Base-by-base conservation (phyloP, 2,888 invertebrate species). In the Dynastes hyllus region DNA sequence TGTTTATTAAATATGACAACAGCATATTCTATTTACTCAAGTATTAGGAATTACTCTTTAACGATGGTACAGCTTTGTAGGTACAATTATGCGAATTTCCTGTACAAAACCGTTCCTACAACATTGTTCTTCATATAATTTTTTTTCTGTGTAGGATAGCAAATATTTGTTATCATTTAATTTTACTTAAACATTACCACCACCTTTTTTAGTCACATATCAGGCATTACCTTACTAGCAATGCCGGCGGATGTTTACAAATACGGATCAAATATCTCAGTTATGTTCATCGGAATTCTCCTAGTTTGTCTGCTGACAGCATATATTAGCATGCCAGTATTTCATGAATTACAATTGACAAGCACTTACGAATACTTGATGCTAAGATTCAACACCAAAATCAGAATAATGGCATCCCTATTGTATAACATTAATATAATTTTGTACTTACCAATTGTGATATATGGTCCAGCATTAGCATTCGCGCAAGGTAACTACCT, bases 191-290 rank as follows among this genome's bases (percentile, higher is more conserved):
- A 5, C 5, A 5, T 37, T 37, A 37, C 5, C 32, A 37, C 32
- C 32, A 37, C 32, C 58, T 45, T 27, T 11, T 32, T 75, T 75
- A 94, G 94, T 85, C 94, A 94, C 81, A 88, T 94, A 83, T 95
- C 95, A 2, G 95, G 94, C 40, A 93, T 95, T 63, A 94, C 95
- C 0, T 88, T 95, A 9, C 90, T 95, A 8, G 95, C 94, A 0
- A 91, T 94, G 6, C 95, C 95, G 0, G 92, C 94, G 0, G 95
- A 95, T 85, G 92, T 95, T 82, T 95, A 95, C 85, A 89, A 92
- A 37, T 92, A 92, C 85, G 95, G 95, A 2, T 93, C 93, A 82
- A 94, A 94, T 85, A 87, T 89, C 78, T 87, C 89, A 29, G 83
- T 87, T 45, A 81, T 92, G 5, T 88, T 90, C 3, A 88, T 91